phyloP scores from a whole-genome alignment of 2,888 invertebrate genomes.

The Hemistola chrysoprasaria region DNA sequence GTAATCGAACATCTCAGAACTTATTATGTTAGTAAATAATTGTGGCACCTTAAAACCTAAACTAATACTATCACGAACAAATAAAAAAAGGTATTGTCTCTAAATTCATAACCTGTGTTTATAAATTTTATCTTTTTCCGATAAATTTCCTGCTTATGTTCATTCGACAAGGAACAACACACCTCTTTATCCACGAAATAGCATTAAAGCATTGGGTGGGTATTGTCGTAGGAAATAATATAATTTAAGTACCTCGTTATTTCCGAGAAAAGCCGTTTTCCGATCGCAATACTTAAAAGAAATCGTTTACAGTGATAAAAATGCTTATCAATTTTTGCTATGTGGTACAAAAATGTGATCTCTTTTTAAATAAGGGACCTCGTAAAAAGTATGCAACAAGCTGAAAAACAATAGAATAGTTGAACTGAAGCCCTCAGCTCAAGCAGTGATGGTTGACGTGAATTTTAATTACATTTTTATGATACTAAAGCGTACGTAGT shows the following conservation, averaged over 20 bases:
- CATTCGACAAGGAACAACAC: conserved; percentile 10
- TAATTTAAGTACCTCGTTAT: conserved; percentile 46
- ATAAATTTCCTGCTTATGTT: conserved; percentile 12
- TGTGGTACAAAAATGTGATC: conserved; percentile 19
- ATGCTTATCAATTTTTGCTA: conserved; percentile 28
- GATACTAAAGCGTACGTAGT: conserved; percentile 65
- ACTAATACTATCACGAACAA: no score
- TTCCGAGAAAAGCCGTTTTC: conserved; percentile 37
- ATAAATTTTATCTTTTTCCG: no score
- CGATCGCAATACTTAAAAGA: conserved; percentile 38
- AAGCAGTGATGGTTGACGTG: conserved; percentile 57
- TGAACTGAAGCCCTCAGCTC: conserved; percentile 49
- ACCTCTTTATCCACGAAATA: conserved; percentile 18
- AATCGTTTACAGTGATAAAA: conserved; percentile 30
- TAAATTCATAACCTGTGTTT: no score
- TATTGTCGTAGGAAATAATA: conserved; percentile 38
- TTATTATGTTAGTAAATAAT: no score
- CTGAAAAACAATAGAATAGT: conserved; percentile 63
- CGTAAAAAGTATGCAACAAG: conserved; percentile 39
- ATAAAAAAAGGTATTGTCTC: no score
- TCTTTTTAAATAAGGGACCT: conserved; percentile 37
- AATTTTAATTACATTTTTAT: conserved; percentile 80
- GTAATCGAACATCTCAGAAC: no score
- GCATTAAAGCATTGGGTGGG: conserved; percentile 31
- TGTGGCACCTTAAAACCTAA: no score